Evolutionary conservation across 2,113 vertebrate genomes (phyloP).

Genomic region (Tylochromis polylepis): DNA sequence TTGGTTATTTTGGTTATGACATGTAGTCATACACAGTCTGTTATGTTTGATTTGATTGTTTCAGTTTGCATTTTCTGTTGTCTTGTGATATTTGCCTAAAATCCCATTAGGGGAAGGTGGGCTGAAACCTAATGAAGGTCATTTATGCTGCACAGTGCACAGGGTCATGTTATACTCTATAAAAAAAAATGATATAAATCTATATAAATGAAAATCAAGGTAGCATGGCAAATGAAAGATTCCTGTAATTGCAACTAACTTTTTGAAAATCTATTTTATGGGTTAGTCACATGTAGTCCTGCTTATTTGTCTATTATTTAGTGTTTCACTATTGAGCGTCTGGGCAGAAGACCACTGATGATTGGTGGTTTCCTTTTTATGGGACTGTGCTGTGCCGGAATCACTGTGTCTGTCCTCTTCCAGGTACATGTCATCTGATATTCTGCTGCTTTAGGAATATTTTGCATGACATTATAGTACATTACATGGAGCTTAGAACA

Average conservation of each 20-base stretch:
- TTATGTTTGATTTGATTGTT: neutral
- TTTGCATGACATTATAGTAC: neutral
- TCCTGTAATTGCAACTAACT: neutral
- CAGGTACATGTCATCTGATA: slow-evolving; percentile 70
- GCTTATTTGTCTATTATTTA: slow-evolving; percentile 28
- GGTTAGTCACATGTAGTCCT: neutral
- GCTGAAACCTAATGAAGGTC: neutral
- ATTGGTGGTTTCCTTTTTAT: slow-evolving; percentile 84
- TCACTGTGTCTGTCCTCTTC: slow-evolving; percentile 78
- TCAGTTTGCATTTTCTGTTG: neutral
- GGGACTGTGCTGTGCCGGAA: slow-evolving; percentile 82
- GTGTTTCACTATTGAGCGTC: slow-evolving; percentile 84
- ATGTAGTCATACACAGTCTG: neutral
- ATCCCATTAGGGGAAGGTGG: neutral
- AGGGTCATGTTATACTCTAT: neutral
- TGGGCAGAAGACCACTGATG: slow-evolving; percentile 82
- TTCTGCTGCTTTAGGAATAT: neutral
- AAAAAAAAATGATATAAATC: rapidly evolving
- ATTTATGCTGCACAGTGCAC: neutral
- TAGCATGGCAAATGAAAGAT: neutral
- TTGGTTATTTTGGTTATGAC: neutral
- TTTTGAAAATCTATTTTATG: neutral
- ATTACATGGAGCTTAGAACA: neutral
- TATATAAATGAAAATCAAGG: neutral
- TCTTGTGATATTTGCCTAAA: neutral